Evolutionary conservation across 2,888 invertebrate genomes (phyloP).

Genomic region (Tipula lateralis): DNA sequence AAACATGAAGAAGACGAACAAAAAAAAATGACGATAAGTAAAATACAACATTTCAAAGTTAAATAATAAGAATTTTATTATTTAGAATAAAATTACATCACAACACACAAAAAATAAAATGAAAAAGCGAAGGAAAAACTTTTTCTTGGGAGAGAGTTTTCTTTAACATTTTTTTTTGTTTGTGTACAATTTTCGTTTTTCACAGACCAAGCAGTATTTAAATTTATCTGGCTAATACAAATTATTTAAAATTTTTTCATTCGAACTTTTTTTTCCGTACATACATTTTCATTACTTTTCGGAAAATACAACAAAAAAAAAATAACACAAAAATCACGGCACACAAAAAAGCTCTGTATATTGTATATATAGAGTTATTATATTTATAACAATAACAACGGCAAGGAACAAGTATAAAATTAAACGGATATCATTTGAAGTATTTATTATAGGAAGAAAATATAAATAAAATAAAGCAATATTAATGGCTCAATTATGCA

Average conservation of each 20-base stretch:
- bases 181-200: neutral
- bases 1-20: neutral
- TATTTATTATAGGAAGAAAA: conserved; percentile 21
- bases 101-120: neutral
- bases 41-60: conserved; percentile 11
- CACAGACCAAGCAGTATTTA: conserved; percentile 11
- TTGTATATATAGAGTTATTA: neutral
- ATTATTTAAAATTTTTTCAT: conserved; percentile 11
- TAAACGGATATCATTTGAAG: conserved; percentile 19
- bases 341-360: neutral
- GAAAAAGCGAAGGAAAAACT: neutral
- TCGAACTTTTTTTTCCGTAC: neutral
- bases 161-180: neutral
- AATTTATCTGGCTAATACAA: conserved; percentile 24
- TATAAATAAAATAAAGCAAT: conserved; percentile 1
- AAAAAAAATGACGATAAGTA: neutral
- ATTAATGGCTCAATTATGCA: conserved; percentile 12
- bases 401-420: neutral
- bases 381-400: neutral
- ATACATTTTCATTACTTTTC: neutral
- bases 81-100: conserved; percentile 19
- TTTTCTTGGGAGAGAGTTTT: neutral
- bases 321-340: neutral
- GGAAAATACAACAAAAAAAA: neutral
- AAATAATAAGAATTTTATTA: conserved; percentile 24